These are phyloP conservation scores for Ophion costatus DNA, from an alignment of 2,888 invertebrate species.

Conservation along the genomic window DNA sequence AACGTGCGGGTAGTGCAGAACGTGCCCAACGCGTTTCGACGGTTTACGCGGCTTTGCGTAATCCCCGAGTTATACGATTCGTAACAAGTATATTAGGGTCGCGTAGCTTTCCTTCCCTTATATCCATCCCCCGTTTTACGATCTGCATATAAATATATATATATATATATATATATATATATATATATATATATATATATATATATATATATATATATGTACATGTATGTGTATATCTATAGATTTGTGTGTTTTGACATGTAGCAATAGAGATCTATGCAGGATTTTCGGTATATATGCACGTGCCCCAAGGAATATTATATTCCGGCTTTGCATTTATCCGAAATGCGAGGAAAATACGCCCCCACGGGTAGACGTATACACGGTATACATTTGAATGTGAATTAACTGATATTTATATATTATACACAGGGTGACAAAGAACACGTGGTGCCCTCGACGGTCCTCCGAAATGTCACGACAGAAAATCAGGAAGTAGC, in stretches of 20 bases:
- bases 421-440: neutral
- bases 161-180: neutral
- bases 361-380: neutral
- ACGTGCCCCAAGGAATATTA: conserved; percentile 50
- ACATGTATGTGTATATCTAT: conserved; percentile 9
- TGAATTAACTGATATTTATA: conserved; percentile 26
- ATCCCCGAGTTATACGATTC: conserved; percentile 66
- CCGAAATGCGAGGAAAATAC: conserved; percentile 52
- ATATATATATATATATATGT: neutral
- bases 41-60: conserved; percentile 66
- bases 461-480: neutral
- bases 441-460: neutral
- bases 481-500: neutral
- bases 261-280: conserved; percentile 57
- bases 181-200: conserved; percentile 15
- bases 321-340: conserved; percentile 63
- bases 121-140: conserved; percentile 39
- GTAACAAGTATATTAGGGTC: conserved; percentile 67
- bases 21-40: conserved; percentile 61
- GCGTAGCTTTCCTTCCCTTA: conserved; percentile 33
- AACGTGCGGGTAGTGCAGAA: conserved; percentile 43
- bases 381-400: conserved; percentile 43
- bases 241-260: conserved; percentile 29
- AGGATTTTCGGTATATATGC: conserved; percentile 54
- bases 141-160: conserved; percentile 15